phyloP scores from a whole-genome alignment of 2,797 vertebrate species.

The Gambusia yucatana region DNA sequence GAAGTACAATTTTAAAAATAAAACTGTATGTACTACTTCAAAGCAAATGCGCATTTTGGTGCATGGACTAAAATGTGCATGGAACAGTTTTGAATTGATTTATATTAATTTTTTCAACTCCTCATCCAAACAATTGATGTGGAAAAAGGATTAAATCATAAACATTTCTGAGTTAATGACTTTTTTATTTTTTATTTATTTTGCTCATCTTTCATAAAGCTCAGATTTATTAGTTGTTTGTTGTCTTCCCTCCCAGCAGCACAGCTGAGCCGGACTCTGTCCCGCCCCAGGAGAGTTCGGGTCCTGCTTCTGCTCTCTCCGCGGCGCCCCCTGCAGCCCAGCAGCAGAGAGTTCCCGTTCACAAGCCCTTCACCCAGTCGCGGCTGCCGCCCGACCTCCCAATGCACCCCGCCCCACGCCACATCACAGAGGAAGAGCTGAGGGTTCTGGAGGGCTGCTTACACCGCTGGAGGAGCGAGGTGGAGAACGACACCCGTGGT shows the following conservation, averaged over 20 bases:
- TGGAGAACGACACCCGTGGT: constrained; percentile 97
- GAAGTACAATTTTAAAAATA: no score
- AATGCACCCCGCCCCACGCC: constrained; percentile 96
- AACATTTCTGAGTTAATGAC: no score
- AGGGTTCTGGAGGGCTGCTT: constrained; percentile 94
- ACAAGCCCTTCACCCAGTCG: constrained; percentile 98
- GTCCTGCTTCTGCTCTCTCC: constrained; percentile 62
- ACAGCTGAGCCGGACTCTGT: constrained; percentile 82
- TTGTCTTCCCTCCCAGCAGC: constrained; percentile 70
- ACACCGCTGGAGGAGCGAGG: constrained; percentile 98
- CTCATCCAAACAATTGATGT: no score
- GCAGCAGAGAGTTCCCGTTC: constrained; percentile 89
- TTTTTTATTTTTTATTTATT: no score
- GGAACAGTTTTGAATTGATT: no score
- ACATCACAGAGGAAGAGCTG: constrained; percentile 95
- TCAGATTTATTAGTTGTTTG: no score
- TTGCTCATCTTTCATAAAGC: no score
- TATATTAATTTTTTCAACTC: no score
- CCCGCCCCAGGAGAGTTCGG: constrained; percentile 75
- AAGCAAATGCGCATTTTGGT: no score
- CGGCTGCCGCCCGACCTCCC: constrained; percentile 93
- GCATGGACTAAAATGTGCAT: no score
- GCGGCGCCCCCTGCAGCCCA: constrained; percentile 53
- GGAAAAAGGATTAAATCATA: no score
- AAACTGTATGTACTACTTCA: no score